phyloP scores from a whole-genome alignment of 1,140 invertebrate genomes.

The Dendroctonus ponderosae region DNA sequence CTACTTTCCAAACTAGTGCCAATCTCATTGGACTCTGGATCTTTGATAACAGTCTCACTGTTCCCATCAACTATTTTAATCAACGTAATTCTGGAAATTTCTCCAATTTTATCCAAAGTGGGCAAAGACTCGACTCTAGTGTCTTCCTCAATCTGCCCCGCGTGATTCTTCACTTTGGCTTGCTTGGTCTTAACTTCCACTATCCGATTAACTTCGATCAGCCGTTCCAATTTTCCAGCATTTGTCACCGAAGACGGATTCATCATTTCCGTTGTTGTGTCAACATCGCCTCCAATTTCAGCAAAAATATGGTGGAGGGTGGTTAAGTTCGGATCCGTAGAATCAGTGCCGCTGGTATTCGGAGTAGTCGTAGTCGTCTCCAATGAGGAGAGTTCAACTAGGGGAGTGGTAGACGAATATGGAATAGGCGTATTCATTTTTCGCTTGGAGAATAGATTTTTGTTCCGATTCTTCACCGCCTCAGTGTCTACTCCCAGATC shows the following conservation, averaged over 20 bases:
- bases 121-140: slow-evolving; percentile 58
- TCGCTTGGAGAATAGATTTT: slow-evolving; percentile 54
- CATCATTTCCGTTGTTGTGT: slow-evolving; percentile 28
- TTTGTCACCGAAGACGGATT: slow-evolving; percentile 9
- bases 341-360: slow-evolving; percentile 21
- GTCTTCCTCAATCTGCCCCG: slow-evolving; percentile 54
- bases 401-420: neutral
- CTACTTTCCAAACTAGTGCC: neutral
- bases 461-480: slow-evolving; percentile 49
- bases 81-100: slow-evolving; percentile 63
- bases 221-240: slow-evolving; percentile 52
- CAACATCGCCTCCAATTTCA: slow-evolving; percentile 41
- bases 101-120: slow-evolving; percentile 62
- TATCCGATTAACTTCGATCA: slow-evolving; percentile 65
- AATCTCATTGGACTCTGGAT: slow-evolving; percentile 34
- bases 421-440: slow-evolving; percentile 44
- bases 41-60: slow-evolving; percentile 36
- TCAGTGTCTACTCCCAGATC: slow-evolving; percentile 35
- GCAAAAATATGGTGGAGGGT: slow-evolving; percentile 57
- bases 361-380: slow-evolving; percentile 5
- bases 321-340: slow-evolving; percentile 50
- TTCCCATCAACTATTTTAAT: slow-evolving; percentile 60
- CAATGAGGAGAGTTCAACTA: slow-evolving; percentile 3
- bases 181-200: slow-evolving; percentile 64
- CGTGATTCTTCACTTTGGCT: slow-evolving; percentile 55